phyloP scores from a whole-genome alignment of 2,113 vertebrate species.

The Entosphenus tridentatus region DNA sequence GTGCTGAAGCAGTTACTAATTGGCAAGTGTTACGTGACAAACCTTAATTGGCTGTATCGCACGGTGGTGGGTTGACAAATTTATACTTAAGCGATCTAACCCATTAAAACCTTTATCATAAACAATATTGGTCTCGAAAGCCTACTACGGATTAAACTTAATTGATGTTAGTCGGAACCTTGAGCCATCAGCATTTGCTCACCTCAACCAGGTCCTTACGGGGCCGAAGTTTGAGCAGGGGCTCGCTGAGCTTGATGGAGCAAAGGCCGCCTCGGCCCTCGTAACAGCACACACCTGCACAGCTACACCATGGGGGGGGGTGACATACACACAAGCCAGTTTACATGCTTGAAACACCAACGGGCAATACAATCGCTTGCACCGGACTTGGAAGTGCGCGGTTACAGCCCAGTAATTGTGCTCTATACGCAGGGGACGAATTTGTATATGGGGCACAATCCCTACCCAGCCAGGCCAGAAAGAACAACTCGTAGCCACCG shows the following conservation, averaged over 20 bases:
- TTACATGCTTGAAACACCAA: no score
- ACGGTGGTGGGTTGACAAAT: not conserved
- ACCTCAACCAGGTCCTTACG: slow-evolving; percentile 80
- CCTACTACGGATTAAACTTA: slow-evolving; percentile 8
- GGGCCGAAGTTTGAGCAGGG: slow-evolving; percentile 59
- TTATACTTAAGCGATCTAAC: not conserved
- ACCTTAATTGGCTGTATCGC: not conserved
- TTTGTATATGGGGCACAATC: no score
- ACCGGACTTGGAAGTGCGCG: no score
- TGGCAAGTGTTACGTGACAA: not conserved
- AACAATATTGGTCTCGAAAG: not conserved
- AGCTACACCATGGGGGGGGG: slow-evolving; percentile 22
- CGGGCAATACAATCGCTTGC: no score
- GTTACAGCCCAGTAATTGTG: no score
- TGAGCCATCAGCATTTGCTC: not conserved
- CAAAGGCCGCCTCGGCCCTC: slow-evolving; percentile 67
- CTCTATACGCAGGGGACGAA: no score
- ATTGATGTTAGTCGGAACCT: no score
- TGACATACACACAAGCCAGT: no score
- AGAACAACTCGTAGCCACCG: no score
- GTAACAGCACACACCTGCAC: slow-evolving; percentile 69
- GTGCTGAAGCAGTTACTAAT: not conserved
- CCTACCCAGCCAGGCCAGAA: no score
- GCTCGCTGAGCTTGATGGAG: slow-evolving; percentile 74
- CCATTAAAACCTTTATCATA: slow-evolving; percentile 12